Percentiles rank a stretch among this genome's conserved stretches.
Evolutionary conservation across 2,888 invertebrate species (phyloP).

Genomic region (Caenorhabditis wallacei): DNA sequence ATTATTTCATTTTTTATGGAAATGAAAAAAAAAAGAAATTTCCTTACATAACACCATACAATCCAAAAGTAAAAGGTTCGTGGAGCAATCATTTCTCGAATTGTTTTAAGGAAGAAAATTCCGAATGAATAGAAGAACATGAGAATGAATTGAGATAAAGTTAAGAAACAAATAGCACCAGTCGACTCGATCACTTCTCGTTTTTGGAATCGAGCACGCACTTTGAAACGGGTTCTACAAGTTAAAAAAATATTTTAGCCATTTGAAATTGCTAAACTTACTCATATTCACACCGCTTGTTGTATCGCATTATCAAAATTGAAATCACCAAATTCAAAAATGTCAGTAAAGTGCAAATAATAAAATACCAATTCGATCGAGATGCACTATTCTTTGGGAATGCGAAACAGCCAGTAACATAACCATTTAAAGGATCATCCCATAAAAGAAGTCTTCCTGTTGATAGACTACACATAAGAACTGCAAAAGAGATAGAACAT

Average conservation of each 20-base stretch:
- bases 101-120: conserved; percentile 1
- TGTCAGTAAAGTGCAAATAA: neutral
- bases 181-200: conserved; percentile 47
- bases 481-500: neutral
- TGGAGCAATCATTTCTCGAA: neutral
- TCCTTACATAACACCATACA: conserved; percentile 39
- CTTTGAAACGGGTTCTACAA: conserved; percentile 36
- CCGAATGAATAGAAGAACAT: conserved; percentile 40
- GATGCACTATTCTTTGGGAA: neutral
- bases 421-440: conserved; percentile 16
- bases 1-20: neutral
- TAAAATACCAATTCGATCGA: neutral
- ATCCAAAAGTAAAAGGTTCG: conserved; percentile 12
- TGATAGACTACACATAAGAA: neutral
- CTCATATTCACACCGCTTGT: conserved; percentile 16
- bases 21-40: neutral
- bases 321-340: conserved; percentile 11
- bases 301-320: conserved; percentile 10
- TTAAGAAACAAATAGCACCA: conserved; percentile 38
- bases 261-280: neutral
- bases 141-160: conserved; percentile 17
- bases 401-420: neutral
- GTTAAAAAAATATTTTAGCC: neutral
- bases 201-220: conserved; percentile 28
- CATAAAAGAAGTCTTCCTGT: neutral